phyloP scores from a whole-genome alignment of 2,113 vertebrate species.

The Paratilapia polleni region DNA sequence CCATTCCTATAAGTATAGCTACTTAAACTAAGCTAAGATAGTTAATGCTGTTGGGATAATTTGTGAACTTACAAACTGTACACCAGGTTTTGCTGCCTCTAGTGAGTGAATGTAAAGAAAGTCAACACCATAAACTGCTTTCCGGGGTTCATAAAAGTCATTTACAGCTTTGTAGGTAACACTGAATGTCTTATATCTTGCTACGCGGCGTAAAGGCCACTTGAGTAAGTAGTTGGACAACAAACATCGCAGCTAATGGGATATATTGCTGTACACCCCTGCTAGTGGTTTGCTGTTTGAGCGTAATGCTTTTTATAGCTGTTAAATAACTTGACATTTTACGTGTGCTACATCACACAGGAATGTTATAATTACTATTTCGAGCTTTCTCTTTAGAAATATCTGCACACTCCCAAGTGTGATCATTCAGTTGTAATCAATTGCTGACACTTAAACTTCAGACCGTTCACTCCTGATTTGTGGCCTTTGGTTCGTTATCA shows the following conservation, averaged over 20 bases:
- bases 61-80: neutral
- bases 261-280: neutral
- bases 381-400: neutral
- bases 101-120: neutral
- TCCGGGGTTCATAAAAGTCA: constrained; percentile 1
- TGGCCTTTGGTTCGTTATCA: neutral
- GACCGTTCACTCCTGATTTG: neutral
- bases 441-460: neutral
- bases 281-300: neutral
- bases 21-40: neutral
- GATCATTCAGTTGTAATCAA: neutral
- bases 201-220: neutral
- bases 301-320: neutral
- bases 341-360: neutral
- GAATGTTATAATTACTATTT: neutral
- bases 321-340: neutral
- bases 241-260: neutral
- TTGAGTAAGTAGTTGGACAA: neutral
- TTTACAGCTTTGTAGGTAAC: neutral
- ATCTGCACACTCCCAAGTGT: neutral
- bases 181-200: neutral
- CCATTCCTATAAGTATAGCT: neutral
- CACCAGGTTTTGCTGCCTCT: neutral
- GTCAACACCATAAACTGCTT: neutral
- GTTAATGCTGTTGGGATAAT: neutral